phyloP scores from a whole-genome alignment of 2,113 vertebrate species.

The Turdus rufiventris region DNA sequence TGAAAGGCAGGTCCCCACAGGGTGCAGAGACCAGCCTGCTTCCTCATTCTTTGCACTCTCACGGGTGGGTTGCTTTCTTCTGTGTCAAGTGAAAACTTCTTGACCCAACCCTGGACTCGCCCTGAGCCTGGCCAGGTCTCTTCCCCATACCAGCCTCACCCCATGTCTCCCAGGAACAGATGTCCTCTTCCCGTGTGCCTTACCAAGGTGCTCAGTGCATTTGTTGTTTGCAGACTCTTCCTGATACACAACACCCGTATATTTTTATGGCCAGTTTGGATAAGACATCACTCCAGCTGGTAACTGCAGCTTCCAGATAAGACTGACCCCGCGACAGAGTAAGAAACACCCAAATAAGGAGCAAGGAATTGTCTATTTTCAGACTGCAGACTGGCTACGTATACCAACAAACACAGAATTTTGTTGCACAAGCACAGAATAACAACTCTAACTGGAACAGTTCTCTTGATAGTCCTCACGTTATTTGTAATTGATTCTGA shows the following conservation, averaged over 20 bases:
- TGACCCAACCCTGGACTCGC: not conserved
- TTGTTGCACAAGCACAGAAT: not conserved
- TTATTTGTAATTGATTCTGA: not conserved
- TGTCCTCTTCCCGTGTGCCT: fast-evolving
- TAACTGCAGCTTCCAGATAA: not conserved
- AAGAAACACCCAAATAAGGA: not conserved
- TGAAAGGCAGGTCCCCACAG: not conserved
- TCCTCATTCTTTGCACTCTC: not conserved
- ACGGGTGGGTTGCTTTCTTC: not conserved
- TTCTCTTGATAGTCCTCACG: not conserved
- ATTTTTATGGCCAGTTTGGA: not conserved
- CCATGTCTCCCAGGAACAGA: fast-evolving
- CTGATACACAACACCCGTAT: not conserved
- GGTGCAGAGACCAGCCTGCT: not conserved
- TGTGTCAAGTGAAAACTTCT: not conserved
- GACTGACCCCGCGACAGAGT: fast-evolving
- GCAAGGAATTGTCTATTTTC: not conserved
- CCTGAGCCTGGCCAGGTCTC: not conserved
- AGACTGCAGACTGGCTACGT: fast-evolving
- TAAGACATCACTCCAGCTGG: not conserved
- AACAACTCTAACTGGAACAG: not conserved
- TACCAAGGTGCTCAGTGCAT: not conserved
- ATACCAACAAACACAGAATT: not conserved
- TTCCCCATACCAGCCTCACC: not conserved
- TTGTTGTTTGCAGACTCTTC: not conserved